Percentiles rank a stretch among this genome's conserved stretches.
phyloP scores from a whole-genome alignment of 2,888 invertebrate species.

The Blastobasis adustella region DNA sequence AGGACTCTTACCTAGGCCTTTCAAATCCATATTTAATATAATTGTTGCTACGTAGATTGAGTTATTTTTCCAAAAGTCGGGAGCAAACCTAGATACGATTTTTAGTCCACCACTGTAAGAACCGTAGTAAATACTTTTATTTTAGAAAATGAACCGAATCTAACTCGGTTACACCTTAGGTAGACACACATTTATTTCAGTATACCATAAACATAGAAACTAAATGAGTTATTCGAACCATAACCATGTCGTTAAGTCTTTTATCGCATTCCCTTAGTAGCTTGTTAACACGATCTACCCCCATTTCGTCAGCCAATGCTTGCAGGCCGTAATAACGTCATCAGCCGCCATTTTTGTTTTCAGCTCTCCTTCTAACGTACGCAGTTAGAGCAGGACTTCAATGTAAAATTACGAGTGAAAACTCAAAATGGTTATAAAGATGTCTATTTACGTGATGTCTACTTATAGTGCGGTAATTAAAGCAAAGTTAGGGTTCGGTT shows the following conservation, averaged over 20 bases:
- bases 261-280: conserved; percentile 28
- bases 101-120: no score
- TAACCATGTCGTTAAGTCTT: conserved; percentile 28
- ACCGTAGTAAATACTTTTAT: no score
- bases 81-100: no score
- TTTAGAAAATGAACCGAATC: no score
- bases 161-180: no score
- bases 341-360: conserved; percentile 25
- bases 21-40: no score
- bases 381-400: not conserved
- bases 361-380: conserved; percentile 28
- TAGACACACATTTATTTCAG: conserved; percentile 4
- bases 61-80: no score
- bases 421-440: conserved; percentile 35
- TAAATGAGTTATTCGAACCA: conserved; percentile 28
- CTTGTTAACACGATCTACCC: conserved; percentile 29
- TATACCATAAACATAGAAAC: conserved; percentile 14
- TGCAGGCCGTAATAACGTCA: conserved; percentile 21
- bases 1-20: no score
- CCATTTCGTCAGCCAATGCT: conserved; percentile 19
- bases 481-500: conserved; percentile 4
- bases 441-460: conserved; percentile 38
- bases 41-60: no score
- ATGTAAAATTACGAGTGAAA: conserved; percentile 14
- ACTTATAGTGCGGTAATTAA: conserved; percentile 34